Percentiles rank a stretch among this genome's conserved stretches.
Conservation (phyloP, 2,888 invertebrate genomes). For the Sarcophaga caerulescens region DNA sequence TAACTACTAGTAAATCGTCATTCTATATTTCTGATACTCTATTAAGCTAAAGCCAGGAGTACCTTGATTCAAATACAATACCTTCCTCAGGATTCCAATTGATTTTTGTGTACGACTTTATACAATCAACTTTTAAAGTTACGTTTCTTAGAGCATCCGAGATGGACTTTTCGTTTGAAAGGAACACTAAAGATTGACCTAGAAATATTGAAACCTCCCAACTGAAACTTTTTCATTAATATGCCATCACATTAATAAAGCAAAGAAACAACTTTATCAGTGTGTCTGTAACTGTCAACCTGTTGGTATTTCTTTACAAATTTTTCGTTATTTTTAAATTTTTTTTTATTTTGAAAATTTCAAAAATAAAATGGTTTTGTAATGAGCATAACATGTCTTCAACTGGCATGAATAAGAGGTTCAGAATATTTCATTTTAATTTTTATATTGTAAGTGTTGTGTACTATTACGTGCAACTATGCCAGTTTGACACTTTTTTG, state of each 20-base stretch:
- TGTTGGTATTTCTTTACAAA: not conserved
- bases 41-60: too few relatives aligned
- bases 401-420: conserved; percentile 1
- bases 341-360: not conserved
- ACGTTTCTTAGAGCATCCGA: too few relatives aligned
- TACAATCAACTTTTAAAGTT: too few relatives aligned
- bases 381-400: conserved; percentile 6
- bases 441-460: not conserved
- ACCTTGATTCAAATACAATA: too few relatives aligned
- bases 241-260: not conserved
- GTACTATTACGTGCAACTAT: conserved; percentile 54
- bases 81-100: too few relatives aligned
- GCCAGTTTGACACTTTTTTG: conserved; percentile 51
- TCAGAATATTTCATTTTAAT: conserved; percentile 30
- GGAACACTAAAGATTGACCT: too few relatives aligned
- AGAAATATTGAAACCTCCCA: too few relatives aligned
- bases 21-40: too few relatives aligned
- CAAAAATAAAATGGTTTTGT: conserved; percentile 26
- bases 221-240: not conserved
- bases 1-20: too few relatives aligned
- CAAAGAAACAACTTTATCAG: not conserved
- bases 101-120: too few relatives aligned
- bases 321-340: not conserved
- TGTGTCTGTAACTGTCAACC: not conserved
- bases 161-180: too few relatives aligned